phyloP scores from a whole-genome alignment of 2,113 vertebrate genomes.

The Cathartes aura region DNA sequence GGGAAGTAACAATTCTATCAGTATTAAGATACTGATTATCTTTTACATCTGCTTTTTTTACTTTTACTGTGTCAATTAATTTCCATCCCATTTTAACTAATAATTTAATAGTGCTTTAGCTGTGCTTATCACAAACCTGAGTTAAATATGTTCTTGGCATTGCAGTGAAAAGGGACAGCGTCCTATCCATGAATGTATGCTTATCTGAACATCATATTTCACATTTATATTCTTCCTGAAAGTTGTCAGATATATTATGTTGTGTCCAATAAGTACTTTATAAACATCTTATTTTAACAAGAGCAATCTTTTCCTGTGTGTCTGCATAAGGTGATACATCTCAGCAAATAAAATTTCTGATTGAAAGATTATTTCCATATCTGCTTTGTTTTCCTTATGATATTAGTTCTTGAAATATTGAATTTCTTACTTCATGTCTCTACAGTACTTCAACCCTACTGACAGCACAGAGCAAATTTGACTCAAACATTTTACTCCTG shows the following conservation, averaged over 20 bases:
- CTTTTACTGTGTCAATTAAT: background rate
- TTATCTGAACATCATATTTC: background rate
- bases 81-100: background rate
- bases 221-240: background rate
- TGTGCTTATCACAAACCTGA: background rate
- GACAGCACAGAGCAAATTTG: constrained; percentile 1
- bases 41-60: background rate
- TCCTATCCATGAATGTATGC: background rate
- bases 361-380: constrained; percentile 1
- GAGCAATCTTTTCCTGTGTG: background rate
- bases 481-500: background rate
- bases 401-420: constrained; percentile 27
- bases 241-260: background rate
- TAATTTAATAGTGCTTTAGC: background rate
- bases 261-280: background rate
- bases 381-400: constrained; percentile 19
- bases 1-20: background rate
- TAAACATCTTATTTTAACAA: background rate
- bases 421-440: background rate
- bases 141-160: background rate
- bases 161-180: background rate
- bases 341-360: constrained; percentile 19
- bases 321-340: background rate
- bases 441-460: background rate
- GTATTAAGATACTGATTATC: background rate